These are phyloP conservation scores for Microdon myrmicae DNA, from an alignment of 2,888 invertebrate species.

Conservation along the genomic window DNA sequence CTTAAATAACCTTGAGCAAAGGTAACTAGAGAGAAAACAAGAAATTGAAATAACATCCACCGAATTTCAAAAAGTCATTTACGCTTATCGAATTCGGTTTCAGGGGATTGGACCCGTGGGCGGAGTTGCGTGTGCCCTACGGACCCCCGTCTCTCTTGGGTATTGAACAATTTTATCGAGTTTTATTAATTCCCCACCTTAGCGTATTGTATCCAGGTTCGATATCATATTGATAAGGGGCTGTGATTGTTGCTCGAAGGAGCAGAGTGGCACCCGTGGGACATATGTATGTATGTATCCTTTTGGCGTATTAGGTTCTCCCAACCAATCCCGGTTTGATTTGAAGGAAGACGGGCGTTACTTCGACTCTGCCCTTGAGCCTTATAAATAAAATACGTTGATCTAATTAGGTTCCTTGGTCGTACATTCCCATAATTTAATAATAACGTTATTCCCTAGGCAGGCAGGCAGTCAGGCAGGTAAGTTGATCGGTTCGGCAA, in stretches of 20 bases:
- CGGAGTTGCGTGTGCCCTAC: too few relatives aligned
- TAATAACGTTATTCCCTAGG: too few relatives aligned
- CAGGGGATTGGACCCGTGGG: too few relatives aligned
- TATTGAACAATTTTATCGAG: constrained; percentile 43
- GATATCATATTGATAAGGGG: constrained; percentile 41
- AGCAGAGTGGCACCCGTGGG: not conserved
- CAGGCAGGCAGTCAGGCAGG: constrained; percentile 23
- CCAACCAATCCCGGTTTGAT: too few relatives aligned
- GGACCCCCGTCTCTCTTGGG: constrained; percentile 31
- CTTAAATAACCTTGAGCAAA: constrained; percentile 6
- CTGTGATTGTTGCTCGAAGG: constrained; percentile 30
- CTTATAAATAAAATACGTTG: constrained; percentile 37
- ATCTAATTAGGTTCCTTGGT: constrained; percentile 50
- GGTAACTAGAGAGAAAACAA: not conserved
- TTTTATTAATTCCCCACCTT: constrained; percentile 36
- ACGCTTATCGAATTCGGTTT: constrained; percentile 29
- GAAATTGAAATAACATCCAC: constrained; percentile 18
- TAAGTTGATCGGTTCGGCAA: constrained; percentile 7
- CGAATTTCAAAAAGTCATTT: constrained; percentile 44
- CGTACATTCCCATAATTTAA: constrained; percentile 49
- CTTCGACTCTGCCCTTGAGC: constrained; percentile 18
- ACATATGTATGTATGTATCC: not conserved
- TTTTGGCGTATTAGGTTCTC: constrained; percentile 18
- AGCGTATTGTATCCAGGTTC: not conserved
- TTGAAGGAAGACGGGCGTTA: too few relatives aligned